Conservation (phyloP, 2,888 invertebrate species). For the Chymomyza procnemis region DNA sequence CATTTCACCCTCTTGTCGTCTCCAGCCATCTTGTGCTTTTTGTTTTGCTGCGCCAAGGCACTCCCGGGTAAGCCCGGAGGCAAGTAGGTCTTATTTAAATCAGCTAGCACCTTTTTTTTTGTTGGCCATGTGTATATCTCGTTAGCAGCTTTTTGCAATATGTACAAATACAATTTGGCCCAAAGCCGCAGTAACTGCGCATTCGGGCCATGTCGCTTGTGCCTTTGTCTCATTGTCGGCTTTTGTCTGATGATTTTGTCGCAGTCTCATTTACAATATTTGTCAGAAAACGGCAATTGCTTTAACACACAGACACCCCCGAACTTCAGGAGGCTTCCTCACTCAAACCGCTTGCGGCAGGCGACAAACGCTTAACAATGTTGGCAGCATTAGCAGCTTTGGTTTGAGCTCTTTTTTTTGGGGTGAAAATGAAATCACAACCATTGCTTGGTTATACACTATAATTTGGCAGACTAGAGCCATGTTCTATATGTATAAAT, state of each 20-base stretch:
- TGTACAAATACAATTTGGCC: slow-evolving; percentile 8
- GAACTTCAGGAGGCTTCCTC: neutral
- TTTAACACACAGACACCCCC: neutral
- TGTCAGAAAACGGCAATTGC: slow-evolving; percentile 31
- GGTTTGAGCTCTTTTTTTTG: slow-evolving; percentile 15
- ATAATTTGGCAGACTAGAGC: too few relatives aligned
- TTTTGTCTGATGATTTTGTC: slow-evolving; percentile 52
- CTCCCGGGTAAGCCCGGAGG: neutral
- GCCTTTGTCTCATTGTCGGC: slow-evolving; percentile 45
- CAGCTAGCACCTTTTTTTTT: slow-evolving; percentile 33
- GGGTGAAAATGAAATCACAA: neutral
- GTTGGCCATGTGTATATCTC: slow-evolving; percentile 25
- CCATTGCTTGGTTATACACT: neutral
- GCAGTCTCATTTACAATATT: slow-evolving; percentile 69
- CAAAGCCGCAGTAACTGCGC: neutral
- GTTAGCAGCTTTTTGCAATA: slow-evolving; percentile 58
- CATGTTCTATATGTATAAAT: too few relatives aligned
- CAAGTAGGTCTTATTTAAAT: slow-evolving; percentile 5
- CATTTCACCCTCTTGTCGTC: slow-evolving; percentile 14
- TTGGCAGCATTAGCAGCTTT: slow-evolving; percentile 53
- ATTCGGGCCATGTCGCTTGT: neutral
- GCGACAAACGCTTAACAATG: slow-evolving; percentile 25
- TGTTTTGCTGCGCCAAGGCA: slow-evolving; percentile 11
- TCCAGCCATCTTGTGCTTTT: slow-evolving; percentile 33
- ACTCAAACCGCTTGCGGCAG: neutral